Percentiles rank a stretch among this genome's conserved stretches.
phyloP scores from a whole-genome alignment of 2,113 vertebrate genomes.

The Delphinapterus leucas region DNA sequence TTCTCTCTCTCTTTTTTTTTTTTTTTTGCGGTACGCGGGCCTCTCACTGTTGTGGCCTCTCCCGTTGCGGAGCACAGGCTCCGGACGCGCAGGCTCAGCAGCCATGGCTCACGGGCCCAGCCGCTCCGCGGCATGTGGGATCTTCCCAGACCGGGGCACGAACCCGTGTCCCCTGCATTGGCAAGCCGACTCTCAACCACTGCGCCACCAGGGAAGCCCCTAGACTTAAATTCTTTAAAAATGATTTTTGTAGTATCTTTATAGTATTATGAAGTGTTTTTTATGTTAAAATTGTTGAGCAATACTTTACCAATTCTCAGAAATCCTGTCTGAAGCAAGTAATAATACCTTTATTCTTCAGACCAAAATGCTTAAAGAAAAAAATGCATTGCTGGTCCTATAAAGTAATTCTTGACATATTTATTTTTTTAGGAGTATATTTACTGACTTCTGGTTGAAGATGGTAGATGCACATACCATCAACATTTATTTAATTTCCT shows the following conservation, averaged over 20 bases:
- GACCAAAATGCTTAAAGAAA: slow-evolving; percentile 37
- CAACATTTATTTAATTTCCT: slow-evolving; percentile 21
- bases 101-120: too few relatives aligned
- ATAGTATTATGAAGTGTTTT: slow-evolving; percentile 13
- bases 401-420: slow-evolving; percentile 22
- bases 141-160: too few relatives aligned
- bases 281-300: slow-evolving; percentile 4
- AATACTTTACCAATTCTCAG: slow-evolving; percentile 34
- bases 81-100: too few relatives aligned
- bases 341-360: slow-evolving; percentile 10
- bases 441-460: slow-evolving; percentile 2
- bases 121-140: too few relatives aligned
- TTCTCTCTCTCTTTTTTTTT: neutral
- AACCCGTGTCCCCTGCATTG: too few relatives aligned
- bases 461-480: neutral
- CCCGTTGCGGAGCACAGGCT: too few relatives aligned
- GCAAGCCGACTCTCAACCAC: too few relatives aligned
- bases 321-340: neutral
- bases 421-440: slow-evolving; percentile 21
- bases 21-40: too few relatives aligned
- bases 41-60: too few relatives aligned
- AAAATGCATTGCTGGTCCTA: neutral
- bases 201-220: too few relatives aligned
- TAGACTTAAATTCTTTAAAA: slow-evolving; percentile 57
- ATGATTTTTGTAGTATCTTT: slow-evolving; percentile 19